Evolutionary conservation across 2,888 invertebrate species (phyloP).

Genomic region (Frankliniella intonsa): DNA sequence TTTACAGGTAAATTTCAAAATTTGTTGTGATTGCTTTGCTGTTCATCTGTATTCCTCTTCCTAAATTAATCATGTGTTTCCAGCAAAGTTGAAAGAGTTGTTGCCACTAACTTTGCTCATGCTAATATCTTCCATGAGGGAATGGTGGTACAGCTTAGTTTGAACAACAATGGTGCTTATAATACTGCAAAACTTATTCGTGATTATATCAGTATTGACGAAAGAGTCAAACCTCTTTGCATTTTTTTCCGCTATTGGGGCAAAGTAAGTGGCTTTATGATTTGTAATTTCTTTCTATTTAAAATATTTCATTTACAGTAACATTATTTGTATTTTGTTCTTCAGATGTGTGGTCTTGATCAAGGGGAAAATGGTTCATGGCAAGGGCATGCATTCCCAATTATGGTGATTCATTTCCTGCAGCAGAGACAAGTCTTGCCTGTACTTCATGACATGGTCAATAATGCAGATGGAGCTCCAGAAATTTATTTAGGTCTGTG

Average conservation of each 20-base stretch:
- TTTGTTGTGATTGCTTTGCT: not conserved
- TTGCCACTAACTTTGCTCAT: conserved; percentile 11
- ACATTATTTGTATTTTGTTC: not conserved
- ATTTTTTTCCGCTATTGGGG: conserved; percentile 29
- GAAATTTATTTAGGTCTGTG: conserved; percentile 43
- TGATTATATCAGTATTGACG: conserved; percentile 28
- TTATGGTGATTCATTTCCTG: conserved; percentile 51
- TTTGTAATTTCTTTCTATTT: not conserved
- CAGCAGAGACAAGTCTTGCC: conserved; percentile 51
- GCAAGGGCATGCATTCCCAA: conserved; percentile 48
- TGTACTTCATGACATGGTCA: conserved; percentile 42
- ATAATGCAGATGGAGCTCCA: conserved; percentile 35
- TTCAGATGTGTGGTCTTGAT: conserved; percentile 48
- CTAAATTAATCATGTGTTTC: not conserved
- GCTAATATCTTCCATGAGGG: not conserved
- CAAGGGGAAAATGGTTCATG: conserved; percentile 48
- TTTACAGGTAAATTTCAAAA: not conserved
- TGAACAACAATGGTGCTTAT: conserved; percentile 5
- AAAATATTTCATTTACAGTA: not conserved
- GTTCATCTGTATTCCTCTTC: not conserved
- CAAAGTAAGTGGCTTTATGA: conserved; percentile 27
- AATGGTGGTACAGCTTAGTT: not conserved
- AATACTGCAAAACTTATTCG: not conserved
- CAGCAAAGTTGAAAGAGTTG: not conserved
- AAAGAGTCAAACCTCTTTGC: not conserved